phyloP scores from a whole-genome alignment of 37 sponge, comb jelly and placozoan genomes.

The Crambe crambe region DNA sequence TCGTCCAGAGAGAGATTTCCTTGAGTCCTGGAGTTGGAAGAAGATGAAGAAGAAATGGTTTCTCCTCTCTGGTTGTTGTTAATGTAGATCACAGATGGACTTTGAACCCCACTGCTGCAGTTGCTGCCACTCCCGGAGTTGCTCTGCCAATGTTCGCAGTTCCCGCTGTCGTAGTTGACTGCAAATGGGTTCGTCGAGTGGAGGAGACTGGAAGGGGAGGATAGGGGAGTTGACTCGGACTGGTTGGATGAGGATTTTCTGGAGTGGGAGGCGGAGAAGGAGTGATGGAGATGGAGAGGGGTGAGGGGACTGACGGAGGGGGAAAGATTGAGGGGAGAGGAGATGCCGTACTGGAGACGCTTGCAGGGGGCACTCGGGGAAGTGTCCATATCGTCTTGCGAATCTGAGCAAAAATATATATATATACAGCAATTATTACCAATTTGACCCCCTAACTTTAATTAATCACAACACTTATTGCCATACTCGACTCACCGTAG shows the following conservation, averaged over 20 bases:
- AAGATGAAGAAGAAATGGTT: background rate
- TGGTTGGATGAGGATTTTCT: constrained; percentile 35
- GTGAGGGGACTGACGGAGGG: constrained; percentile 36
- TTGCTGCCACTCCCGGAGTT: constrained; percentile 13
- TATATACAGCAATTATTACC: too few species aligned
- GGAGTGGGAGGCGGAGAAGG: constrained; percentile 14
- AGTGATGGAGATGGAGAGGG: constrained; percentile 17
- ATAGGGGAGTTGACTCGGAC: constrained; percentile 51
- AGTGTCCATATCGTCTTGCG: constrained; percentile 40
- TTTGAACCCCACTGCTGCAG: constrained; percentile 33
- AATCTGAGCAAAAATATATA: constrained; percentile 6
- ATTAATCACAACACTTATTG: too few species aligned
- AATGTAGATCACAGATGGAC: constrained; percentile 12
- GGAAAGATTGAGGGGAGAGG: constrained; percentile 23
- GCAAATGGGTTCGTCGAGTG: constrained; percentile 39
- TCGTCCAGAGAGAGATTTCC: background rate
- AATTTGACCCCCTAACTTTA: too few species aligned
- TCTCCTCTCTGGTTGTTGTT: background rate
- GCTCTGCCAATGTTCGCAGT: constrained; percentile 37
- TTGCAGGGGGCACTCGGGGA: constrained; percentile 40
- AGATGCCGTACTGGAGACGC: constrained; percentile 20
- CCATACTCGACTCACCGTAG: background rate
- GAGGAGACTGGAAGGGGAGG: constrained; percentile 45
- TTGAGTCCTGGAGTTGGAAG: background rate
- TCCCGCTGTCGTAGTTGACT: constrained; percentile 49